Evolutionary conservation across 2,797 vertebrate species (phyloP), one percentile per base, ranked within the genome.

Genomic region (Lophius americanus): DNA sequence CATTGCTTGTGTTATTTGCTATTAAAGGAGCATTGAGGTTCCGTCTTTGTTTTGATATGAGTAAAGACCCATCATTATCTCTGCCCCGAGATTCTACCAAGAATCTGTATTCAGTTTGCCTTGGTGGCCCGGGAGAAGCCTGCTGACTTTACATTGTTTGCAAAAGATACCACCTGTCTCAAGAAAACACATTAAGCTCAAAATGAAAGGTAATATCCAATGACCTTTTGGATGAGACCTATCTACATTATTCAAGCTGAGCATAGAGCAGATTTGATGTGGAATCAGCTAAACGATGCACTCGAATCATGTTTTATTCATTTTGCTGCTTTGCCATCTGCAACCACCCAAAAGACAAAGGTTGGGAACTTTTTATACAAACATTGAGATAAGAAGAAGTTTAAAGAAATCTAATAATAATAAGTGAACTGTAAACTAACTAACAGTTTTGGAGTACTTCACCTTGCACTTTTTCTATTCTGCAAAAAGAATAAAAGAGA

Each of bases 151-250:
- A 84, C 79, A 81, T 56, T 77, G 84, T 86, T 81, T 86, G 78
- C 65, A 56, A 74, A 60, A 73, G 66, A 87, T 74, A 65, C 69
- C 80, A 88, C 76, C 80, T 85, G 84, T 89, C 89, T 83, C 71
- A 76, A 70, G 74, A 81, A 88, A 89, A 87, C 56, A 81, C 82
- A 90, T 89, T 86, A 86, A 84, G 83, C 80, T 84, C 79, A 86
- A 89, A 90, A 92, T 89, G 85, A 91, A 90, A 88, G 81, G 90
- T 88, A 88, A 92, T 92, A 90, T 87, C 76, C 84, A 75, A 67
- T 89, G 91, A 93, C 92, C 91, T 93, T 92, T 91, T 78, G 67
- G 37, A 68, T 68, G 78, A 70, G 83, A 89, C 87, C 88, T 42
- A 79, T 82, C 85, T 92, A 71, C 89, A 92, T 92, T 92, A 92